Conservation (phyloP, 2,797 vertebrate species). For the Apogon hyalosoma region DNA sequence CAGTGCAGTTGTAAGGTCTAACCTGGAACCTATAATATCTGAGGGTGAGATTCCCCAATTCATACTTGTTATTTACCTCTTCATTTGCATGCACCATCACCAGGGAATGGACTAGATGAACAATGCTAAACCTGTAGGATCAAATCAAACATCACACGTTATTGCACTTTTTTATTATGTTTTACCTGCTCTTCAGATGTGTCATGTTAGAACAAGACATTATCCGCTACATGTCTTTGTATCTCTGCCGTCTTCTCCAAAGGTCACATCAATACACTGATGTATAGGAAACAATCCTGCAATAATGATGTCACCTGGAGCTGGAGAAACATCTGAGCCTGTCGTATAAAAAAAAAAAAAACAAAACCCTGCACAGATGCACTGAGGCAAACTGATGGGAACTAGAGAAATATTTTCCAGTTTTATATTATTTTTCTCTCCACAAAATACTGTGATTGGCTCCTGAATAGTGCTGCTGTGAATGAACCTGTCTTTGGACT, state of each 20-base stretch:
- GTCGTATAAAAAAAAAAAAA: background rate
- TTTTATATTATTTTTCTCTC: background rate
- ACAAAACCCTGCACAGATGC: background rate
- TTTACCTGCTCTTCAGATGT: background rate
- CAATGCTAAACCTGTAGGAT: conserved; percentile 9
- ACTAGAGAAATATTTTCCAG: conserved; percentile 16
- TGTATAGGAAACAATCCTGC: conserved; percentile 53
- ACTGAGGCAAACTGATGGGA: conserved; percentile 14
- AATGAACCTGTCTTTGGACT: background rate
- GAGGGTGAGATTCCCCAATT: conserved; percentile 82
- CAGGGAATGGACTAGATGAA: conserved; percentile 82
- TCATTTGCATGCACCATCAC: conserved; percentile 88
- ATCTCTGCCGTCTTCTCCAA: background rate
- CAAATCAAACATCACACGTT: background rate
- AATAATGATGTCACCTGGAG: conserved; percentile 48
- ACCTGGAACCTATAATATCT: conserved; percentile 88
- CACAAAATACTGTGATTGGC: no score
- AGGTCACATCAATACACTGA: conserved; percentile 13
- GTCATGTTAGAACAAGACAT: background rate
- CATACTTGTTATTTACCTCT: conserved; percentile 82
- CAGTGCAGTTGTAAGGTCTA: conserved; percentile 85
- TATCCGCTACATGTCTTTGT: conserved; percentile 30
- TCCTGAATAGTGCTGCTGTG: no score
- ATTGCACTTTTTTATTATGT: no score
- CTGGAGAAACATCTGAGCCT: conserved; percentile 5